Evolutionary conservation across 1,140 invertebrate species (phyloP), one percentile per base, ranked within the genome.

Genomic region (Lepidurus apus): DNA sequence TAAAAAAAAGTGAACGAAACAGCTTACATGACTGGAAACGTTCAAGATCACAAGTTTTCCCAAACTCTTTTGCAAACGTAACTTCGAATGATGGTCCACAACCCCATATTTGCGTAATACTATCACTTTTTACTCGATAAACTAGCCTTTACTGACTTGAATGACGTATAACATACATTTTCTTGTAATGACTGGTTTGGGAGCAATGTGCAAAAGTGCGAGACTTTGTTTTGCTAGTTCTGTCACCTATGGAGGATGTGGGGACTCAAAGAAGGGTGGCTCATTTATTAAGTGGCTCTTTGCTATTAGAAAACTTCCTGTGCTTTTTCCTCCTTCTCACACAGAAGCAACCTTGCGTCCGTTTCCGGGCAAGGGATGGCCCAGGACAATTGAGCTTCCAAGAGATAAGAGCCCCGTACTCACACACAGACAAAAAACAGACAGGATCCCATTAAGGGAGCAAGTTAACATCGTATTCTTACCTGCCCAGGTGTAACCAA

Each of bases 281-380:
- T 65, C 21, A 65, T 13, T 65, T 65, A 9, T 65, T 7, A 21
- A 65, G 53, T 65, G 53, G 53, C 6, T 7, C 7, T 65, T 65
- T 65, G 8, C 53, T 65, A 65, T 65, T 21, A 65, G 53, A 65
- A 65, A 65, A 65, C 53, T 65, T 65, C 53, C 53, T 65, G 53
- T 65, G 53, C 53, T 65, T 65, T 65, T 34, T 34, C 34, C n/a
- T 11, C 8, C 53, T 13, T 13, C 53, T 65, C 53, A 65, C 53
- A 65, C 13, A 65, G 53, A 65, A 65, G 53, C 13, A 65, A 65
- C 53, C 53, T 65, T 65, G 53, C 53, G 21, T 65, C 53, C 53
- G 53, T 65, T 65, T 65, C 53, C 53, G 53, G 53, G 53, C 9
- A 21, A 65, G 53, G 53, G 53, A 65, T 65, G 53, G 13, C 53